Evolutionary conservation across 2,797 vertebrate species (phyloP).

Genomic region (Acrocephalus scirpaceus): DNA sequence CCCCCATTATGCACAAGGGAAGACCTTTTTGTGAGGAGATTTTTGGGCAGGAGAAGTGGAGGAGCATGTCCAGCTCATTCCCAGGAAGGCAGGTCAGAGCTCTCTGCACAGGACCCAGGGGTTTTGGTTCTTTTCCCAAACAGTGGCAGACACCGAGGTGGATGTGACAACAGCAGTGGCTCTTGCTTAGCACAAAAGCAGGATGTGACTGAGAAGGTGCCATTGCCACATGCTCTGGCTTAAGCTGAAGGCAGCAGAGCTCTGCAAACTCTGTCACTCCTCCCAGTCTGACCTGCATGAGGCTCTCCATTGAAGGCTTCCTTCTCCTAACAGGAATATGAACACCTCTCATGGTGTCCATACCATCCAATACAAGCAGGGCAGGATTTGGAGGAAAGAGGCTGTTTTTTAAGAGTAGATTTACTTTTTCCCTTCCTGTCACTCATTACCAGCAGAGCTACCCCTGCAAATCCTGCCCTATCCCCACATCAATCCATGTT

Average conservation of each 20-base stretch:
- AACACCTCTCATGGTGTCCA: neutral
- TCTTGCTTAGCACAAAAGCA: neutral
- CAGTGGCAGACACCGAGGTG: accelerated
- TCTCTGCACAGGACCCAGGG: accelerated
- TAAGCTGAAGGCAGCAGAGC: neutral
- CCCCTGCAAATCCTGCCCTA: neutral
- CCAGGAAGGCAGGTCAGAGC: neutral
- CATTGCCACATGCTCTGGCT: accelerated
- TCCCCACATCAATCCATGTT: accelerated
- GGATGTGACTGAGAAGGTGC: neutral
- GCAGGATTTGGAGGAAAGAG: neutral
- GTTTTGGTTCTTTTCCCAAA: neutral
- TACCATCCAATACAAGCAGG: accelerated
- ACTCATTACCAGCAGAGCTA: neutral
- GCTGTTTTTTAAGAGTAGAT: neutral
- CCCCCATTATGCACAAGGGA: accelerated
- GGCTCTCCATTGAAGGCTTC: neutral
- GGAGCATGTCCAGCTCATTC: neutral
- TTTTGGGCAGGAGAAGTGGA: accelerated
- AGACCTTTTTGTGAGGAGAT: neutral
- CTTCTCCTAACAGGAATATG: neutral
- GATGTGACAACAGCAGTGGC: neutral
- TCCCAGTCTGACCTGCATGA: accelerated
- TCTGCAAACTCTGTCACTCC: neutral
- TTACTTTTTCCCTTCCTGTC: neutral